Evolutionary conservation across 1,140 invertebrate species (phyloP).

Genomic region (Pseudomyrmex pallidus): DNA sequence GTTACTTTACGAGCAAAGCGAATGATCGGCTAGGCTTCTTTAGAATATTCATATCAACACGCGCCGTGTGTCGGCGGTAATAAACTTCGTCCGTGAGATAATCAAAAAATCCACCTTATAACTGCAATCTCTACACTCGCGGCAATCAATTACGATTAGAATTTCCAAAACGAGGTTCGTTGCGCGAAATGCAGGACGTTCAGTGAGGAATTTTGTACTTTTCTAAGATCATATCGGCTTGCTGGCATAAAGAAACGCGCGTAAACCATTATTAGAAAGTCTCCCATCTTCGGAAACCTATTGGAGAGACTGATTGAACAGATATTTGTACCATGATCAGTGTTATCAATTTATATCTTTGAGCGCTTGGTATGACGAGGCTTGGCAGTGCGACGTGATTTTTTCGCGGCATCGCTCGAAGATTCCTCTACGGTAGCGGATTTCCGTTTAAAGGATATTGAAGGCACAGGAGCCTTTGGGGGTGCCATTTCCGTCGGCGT

Average conservation of each 20-base stretch:
- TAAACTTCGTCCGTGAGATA: constrained; percentile 52
- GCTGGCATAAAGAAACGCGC: constrained; percentile 64
- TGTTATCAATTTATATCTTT: constrained; percentile 81
- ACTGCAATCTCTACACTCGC: constrained; percentile 42
- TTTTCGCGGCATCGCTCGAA: constrained; percentile 78
- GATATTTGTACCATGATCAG: constrained; percentile 81
- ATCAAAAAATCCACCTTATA: constrained; percentile 57
- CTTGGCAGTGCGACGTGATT: constrained; percentile 81
- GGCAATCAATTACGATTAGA: constrained; percentile 46
- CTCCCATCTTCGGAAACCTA: constrained; percentile 60
- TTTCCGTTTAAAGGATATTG: constrained; percentile 81
- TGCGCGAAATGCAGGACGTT: constrained; percentile 73
- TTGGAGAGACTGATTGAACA: constrained; percentile 68
- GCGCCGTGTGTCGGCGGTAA: constrained; percentile 4
- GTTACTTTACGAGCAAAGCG: constrained; percentile 68
- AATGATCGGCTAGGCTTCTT: constrained; percentile 71
- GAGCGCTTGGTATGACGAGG: constrained; percentile 83
- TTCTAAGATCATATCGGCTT: constrained; percentile 75
- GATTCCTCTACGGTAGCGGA: constrained; percentile 74
- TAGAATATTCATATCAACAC: constrained; percentile 73
- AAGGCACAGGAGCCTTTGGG: constrained; percentile 79
- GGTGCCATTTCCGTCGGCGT: constrained; percentile 80
- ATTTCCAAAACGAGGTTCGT: constrained; percentile 68
- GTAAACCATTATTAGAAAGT: constrained; percentile 59
- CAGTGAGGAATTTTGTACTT: constrained; percentile 80